Evolutionary conservation across 1,140 invertebrate species (phyloP).

Genomic region (Anastatus disparis): DNA sequence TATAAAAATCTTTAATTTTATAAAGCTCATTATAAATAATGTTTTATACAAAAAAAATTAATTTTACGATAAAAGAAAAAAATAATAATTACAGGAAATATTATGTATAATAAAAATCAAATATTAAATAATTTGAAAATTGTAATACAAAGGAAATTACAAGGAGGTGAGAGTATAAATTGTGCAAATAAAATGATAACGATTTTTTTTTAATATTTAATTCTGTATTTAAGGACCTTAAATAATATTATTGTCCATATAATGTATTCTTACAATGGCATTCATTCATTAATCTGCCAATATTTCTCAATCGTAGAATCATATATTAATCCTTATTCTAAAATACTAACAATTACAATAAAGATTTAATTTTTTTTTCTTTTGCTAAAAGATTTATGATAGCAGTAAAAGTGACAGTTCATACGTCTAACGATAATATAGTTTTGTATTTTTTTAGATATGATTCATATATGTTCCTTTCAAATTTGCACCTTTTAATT

Average conservation of each 20-base stretch:
- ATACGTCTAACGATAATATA: conserved; percentile 47
- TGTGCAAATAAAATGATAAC: not conserved
- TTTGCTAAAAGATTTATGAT: conserved; percentile 49
- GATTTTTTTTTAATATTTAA: conserved; percentile 40
- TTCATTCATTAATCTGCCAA: conserved; percentile 51
- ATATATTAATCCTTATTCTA: conserved; percentile 52
- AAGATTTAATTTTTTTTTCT: conserved; percentile 43
- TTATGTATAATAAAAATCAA: too few relatives aligned
- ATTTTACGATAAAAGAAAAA: too few relatives aligned
- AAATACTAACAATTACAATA: conserved; percentile 56
- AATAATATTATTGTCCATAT: conserved; percentile 64
- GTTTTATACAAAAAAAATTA: too few relatives aligned
- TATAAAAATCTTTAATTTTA: too few relatives aligned
- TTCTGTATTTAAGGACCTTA: conserved; percentile 61
- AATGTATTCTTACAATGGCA: conserved; percentile 57
- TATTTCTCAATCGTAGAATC: conserved; percentile 50
- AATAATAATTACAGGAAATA: too few relatives aligned
- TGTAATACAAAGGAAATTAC: too few relatives aligned
- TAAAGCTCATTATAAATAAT: too few relatives aligned
- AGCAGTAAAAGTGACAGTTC: conserved; percentile 50
- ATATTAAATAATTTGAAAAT: too few relatives aligned
- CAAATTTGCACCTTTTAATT: conserved; percentile 14
- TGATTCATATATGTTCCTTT: conserved; percentile 28
- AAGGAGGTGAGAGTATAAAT: too few relatives aligned
- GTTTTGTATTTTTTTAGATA: conserved; percentile 25